Evolutionary conservation across 30 jellyfish, hydroid and myxozoan genomes (phyloP).

Genomic region (Aurelia aurita): DNA sequence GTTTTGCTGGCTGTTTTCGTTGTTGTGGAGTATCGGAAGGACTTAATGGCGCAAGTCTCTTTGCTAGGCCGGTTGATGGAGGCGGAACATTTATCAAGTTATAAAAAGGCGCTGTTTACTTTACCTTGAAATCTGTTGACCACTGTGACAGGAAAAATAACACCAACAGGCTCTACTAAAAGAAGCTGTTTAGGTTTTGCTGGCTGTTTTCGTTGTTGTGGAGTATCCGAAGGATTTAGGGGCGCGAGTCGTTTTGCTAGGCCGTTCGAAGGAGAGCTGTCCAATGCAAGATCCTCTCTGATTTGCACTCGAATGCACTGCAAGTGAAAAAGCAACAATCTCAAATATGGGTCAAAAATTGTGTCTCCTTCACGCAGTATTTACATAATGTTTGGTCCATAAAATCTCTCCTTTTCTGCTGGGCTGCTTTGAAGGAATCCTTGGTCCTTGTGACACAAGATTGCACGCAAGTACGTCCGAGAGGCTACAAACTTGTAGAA

Average conservation of each 20-base stretch:
- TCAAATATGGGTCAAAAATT: too few relatives aligned
- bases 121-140: conserved; percentile 59
- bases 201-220: conserved; percentile 43
- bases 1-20: conserved; percentile 17
- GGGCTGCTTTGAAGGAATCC: too few relatives aligned
- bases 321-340: background rate
- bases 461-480: too few relatives aligned
- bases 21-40: conserved; percentile 39
- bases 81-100: background rate
- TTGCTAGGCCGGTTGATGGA: conserved; percentile 7
- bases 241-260: conserved; percentile 42
- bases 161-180: conserved; percentile 52
- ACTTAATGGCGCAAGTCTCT: conserved; percentile 38
- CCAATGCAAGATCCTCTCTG: conserved; percentile 72
- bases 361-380: too few relatives aligned
- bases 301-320: conserved; percentile 86
- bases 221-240: conserved; percentile 57
- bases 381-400: too few relatives aligned
- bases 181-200: conserved; percentile 16
- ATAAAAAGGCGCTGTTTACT: background rate
- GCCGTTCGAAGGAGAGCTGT: conserved; percentile 64
- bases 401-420: too few relatives aligned
- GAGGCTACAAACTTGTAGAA: too few relatives aligned
- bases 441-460: too few relatives aligned
- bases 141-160: conserved; percentile 32